A percentile compares a stretch with the other conserved stretches of the same genome.
phyloP scores from a whole-genome alignment of 1,140 invertebrate genomes.

The Apis dorsata region DNA sequence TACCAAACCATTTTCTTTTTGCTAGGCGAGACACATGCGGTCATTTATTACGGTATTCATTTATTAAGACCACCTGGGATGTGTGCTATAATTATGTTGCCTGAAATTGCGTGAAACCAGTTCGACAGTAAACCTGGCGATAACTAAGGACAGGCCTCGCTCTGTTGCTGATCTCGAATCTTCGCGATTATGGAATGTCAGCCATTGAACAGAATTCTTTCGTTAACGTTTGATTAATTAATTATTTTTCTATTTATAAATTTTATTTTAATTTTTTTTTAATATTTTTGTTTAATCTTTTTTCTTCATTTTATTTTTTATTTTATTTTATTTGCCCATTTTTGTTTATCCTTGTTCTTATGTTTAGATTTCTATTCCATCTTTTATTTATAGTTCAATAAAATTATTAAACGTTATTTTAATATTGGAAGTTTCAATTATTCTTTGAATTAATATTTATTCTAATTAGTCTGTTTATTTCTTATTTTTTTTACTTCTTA shows the following conservation, averaged over 20 bases:
- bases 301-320: too few species aligned
- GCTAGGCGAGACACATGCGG: conserved; percentile 6
- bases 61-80: conserved; percentile 53
- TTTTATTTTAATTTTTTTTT: too few species aligned
- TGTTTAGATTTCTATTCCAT: background rate
- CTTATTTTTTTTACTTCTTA: background rate
- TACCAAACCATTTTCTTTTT: background rate
- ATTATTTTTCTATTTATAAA: background rate
- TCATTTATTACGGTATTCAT: conserved; percentile 45
- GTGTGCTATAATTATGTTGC: conserved; percentile 39
- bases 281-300: too few species aligned
- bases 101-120: conserved; percentile 41
- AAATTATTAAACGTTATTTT: background rate
- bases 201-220: background rate
- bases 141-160: conserved; percentile 11
- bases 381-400: background rate
- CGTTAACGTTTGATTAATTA: background rate
- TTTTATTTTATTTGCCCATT: too few species aligned
- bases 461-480: background rate
- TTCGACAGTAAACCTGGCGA: conserved; percentile 38
- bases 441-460: background rate
- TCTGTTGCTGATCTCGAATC: background rate
- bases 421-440: background rate
- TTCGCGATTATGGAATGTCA: background rate
- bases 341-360: background rate